phyloP scores from a whole-genome alignment of 2,888 invertebrate species.

The Heliconius erato region DNA sequence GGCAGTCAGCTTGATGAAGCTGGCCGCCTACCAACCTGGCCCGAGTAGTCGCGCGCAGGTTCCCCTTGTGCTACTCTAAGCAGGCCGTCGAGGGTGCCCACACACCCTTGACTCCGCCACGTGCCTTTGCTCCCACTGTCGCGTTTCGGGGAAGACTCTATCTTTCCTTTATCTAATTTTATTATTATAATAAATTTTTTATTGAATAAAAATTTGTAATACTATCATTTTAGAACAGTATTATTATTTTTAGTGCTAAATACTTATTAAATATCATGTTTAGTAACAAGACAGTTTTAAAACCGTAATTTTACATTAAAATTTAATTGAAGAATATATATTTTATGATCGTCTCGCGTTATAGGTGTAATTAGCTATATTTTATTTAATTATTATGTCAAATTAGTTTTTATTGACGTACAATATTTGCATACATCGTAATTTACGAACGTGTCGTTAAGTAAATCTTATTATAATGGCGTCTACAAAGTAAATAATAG shows the following conservation, averaged over 20 bases:
- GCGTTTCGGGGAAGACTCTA: not conserved
- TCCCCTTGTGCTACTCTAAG: no score
- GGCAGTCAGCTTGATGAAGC: no score
- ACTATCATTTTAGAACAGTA: not conserved
- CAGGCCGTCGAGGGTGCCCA: no score
- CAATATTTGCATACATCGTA: not conserved
- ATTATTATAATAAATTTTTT: not conserved
- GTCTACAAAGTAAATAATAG: no score
- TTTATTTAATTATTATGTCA: not conserved
- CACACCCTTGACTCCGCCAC: no score
- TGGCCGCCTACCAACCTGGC: no score
- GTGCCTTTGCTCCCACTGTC: no score
- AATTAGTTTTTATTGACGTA: not conserved
- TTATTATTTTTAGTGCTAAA: not conserved
- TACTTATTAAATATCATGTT: not conserved
- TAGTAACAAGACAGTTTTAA: not conserved
- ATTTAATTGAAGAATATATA: no score
- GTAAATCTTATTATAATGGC: not conserved
- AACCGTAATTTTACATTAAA: no score
- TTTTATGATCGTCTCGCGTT: not conserved
- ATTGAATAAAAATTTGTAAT: not conserved
- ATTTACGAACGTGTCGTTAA: constrained; percentile 15
- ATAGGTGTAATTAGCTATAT: not conserved
- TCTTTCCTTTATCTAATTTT: not conserved
- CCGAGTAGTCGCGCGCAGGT: no score